Conservation (phyloP, 2,888 invertebrate genomes). For the Eilema sororculum region DNA sequence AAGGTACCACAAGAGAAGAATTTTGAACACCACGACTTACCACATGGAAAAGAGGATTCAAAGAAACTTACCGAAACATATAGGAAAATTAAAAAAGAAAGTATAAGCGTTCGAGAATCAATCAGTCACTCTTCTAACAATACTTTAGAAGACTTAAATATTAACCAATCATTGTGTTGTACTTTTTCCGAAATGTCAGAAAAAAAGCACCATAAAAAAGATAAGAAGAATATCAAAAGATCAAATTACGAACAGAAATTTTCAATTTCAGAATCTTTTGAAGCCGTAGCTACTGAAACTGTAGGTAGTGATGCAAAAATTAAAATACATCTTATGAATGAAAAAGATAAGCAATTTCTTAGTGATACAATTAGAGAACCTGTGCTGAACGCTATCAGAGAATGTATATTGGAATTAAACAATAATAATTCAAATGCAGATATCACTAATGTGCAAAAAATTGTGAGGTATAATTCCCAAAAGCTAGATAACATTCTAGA, state of each 20-base stretch:
- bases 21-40: slow-evolving; percentile 40
- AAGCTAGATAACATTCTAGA: slow-evolving; percentile 71
- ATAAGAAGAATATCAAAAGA: slow-evolving; percentile 51
- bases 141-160: slow-evolving; percentile 74
- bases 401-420: slow-evolving; percentile 66
- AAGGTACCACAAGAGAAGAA: slow-evolving; percentile 45
- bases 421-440: slow-evolving; percentile 57
- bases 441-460: slow-evolving; percentile 59
- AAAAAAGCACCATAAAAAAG: slow-evolving; percentile 61
- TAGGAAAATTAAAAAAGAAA: slow-evolving; percentile 60
- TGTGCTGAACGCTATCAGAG: slow-evolving; percentile 69
- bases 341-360: slow-evolving; percentile 70
- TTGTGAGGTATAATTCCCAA: slow-evolving; percentile 59
- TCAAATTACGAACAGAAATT: slow-evolving; percentile 51
- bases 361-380: slow-evolving; percentile 72
- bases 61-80: slow-evolving; percentile 61
- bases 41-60: slow-evolving; percentile 54
- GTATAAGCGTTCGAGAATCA: slow-evolving; percentile 61
- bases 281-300: slow-evolving; percentile 72
- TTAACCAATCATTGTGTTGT: slow-evolving; percentile 72
- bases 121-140: slow-evolving; percentile 67
- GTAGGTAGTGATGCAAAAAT: slow-evolving; percentile 64
- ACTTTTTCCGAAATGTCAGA: slow-evolving; percentile 74
- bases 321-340: slow-evolving; percentile 80
- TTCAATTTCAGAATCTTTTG: slow-evolving; percentile 71